phyloP scores from a whole-genome alignment of 2,797 vertebrate genomes.

The Halcyon smyrnensis region DNA sequence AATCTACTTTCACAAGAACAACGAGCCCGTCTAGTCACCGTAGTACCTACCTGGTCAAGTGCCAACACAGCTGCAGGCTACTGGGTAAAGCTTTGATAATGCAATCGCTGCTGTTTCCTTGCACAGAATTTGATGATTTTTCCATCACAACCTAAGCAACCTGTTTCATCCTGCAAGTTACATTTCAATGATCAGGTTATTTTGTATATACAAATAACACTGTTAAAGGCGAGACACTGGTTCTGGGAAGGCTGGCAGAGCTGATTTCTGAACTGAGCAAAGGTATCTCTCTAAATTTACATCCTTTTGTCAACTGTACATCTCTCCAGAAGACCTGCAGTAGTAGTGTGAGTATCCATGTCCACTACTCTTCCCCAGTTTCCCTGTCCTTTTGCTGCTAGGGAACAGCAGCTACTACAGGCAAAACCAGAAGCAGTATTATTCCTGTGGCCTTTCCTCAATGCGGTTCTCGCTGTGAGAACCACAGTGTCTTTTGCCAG shows the following conservation, averaged over 20 bases:
- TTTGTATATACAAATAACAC: not conserved
- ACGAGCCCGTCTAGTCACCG: conserved; percentile 76
- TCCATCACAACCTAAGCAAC: not conserved
- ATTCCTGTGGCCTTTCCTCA: conserved; percentile 14
- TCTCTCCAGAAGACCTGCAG: not conserved
- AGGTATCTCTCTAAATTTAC: not conserved
- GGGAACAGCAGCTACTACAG: not conserved
- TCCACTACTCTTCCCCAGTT: not conserved
- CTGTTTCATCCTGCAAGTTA: not conserved
- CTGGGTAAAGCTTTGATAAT: not conserved
- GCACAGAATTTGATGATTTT: not conserved
- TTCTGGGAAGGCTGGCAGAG: not conserved
- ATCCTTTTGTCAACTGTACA: not conserved
- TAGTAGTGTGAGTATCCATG: not conserved
- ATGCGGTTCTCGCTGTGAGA: not conserved
- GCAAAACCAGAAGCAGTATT: not conserved
- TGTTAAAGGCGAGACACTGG: not conserved
- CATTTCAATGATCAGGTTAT: not conserved
- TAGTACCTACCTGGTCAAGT: not conserved
- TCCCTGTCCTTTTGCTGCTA: not conserved
- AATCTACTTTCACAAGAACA: conserved; percentile 84
- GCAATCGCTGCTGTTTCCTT: not conserved
- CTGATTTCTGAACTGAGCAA: not conserved
- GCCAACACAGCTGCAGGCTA: not conserved
- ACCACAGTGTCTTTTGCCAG: not conserved